Conservation (phyloP, 2,888 invertebrate genomes). For the Cremastinae sp. region DNA sequence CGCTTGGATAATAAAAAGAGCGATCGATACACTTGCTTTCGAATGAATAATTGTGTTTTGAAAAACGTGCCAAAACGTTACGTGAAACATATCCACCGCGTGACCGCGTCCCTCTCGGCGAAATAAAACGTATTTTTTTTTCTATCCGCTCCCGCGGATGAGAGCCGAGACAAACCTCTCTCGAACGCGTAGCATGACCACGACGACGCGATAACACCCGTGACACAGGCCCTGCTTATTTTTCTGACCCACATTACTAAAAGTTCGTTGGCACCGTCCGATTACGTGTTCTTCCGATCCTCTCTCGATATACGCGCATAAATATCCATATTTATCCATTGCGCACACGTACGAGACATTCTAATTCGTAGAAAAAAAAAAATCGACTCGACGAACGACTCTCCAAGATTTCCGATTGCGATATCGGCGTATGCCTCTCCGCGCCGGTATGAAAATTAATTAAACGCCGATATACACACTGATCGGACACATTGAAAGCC, state of each 20-base stretch:
- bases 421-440: constrained; percentile 2
- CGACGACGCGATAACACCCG: constrained; percentile 53
- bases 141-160: no score
- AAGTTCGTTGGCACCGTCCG: constrained; percentile 75
- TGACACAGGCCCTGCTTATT: constrained; percentile 67
- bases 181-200: constrained; percentile 25
- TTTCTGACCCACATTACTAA: constrained; percentile 77
- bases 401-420: background rate
- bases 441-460: no score
- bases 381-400: background rate
- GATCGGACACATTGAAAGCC: no score
- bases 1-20: no score
- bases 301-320: background rate
- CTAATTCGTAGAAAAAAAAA: constrained; percentile 1
- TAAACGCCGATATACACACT: no score
- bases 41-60: no score
- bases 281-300: constrained; percentile 26
- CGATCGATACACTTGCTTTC: no score
- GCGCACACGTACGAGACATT: constrained; percentile 1
- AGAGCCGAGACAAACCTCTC: background rate
- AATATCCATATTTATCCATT: background rate
- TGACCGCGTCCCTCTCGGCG: no score
- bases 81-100: no score
- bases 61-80: no score
- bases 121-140: no score